phyloP scores from a whole-genome alignment of 2,888 invertebrate species.

The Torymus aiolomorphi region DNA sequence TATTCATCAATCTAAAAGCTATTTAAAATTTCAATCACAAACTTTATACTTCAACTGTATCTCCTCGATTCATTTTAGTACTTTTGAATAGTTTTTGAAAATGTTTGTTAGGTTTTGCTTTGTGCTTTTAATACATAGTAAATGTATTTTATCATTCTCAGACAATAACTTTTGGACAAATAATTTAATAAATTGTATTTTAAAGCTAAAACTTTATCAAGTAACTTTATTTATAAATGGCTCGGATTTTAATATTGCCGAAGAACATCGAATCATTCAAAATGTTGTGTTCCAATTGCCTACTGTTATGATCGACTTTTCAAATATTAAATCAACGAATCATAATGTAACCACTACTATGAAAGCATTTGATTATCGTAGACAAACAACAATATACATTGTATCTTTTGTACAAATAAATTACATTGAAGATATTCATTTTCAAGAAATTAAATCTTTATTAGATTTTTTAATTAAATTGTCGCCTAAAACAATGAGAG shows the following conservation, averaged over 20 bases:
- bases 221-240: conserved; percentile 12
- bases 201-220: conserved; percentile 8
- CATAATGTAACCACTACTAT: neutral
- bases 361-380: neutral
- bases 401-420: neutral
- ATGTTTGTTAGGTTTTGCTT: too few relatives aligned
- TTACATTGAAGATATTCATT: neutral
- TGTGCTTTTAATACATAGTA: too few relatives aligned
- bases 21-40: too few relatives aligned
- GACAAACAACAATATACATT: conserved; percentile 9
- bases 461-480: conserved; percentile 8
- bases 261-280: neutral
- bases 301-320: neutral
- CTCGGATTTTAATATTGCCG: neutral
- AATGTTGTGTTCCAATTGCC: neutral
- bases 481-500: conserved; percentile 15
- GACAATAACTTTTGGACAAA: neutral
- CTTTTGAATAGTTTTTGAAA: too few relatives aligned
- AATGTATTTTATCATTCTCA: too few relatives aligned
- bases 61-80: too few relatives aligned
- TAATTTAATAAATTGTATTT: neutral
- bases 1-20: too few relatives aligned
- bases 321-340: neutral
- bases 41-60: too few relatives aligned
- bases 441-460: neutral